Conservation (phyloP, 2,888 invertebrate species). For the Criorhina ranunculi region DNA sequence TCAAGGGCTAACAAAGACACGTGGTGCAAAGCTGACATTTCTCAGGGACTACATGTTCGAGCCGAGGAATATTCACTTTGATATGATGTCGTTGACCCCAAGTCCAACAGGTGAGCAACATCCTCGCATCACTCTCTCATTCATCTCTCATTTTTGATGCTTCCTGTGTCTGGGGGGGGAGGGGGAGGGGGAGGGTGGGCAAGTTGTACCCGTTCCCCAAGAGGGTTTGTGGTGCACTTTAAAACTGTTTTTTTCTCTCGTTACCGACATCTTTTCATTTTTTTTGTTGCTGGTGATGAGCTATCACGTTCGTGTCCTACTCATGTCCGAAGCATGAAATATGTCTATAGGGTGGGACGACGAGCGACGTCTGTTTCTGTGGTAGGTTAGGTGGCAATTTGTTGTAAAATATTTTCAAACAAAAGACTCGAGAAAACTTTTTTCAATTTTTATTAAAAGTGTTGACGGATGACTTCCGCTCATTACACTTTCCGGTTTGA, state of each 20-base stretch:
- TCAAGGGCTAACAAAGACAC: conserved; percentile 86
- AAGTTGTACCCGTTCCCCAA: not conserved
- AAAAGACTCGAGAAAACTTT: conserved; percentile 28
- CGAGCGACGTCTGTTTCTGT: not conserved
- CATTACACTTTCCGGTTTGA: conserved; percentile 59
- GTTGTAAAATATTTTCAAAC: conserved; percentile 24
- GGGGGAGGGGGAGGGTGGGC: too few species aligned
- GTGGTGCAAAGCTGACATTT: conserved; percentile 87
- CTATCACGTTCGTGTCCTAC: conserved; percentile 13
- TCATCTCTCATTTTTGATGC: conserved; percentile 30
- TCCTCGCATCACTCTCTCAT: conserved; percentile 11
- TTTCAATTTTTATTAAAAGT: conserved; percentile 30
- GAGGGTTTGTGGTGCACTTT: conserved; percentile 21
- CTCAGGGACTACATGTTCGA: conserved; percentile 88
- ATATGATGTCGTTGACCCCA: conserved; percentile 89
- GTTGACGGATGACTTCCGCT: conserved; percentile 63
- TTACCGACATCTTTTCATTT: not conserved
- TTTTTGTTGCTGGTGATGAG: conserved; percentile 12
- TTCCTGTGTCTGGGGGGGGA: too few species aligned
- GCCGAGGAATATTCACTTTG: conserved; percentile 87
- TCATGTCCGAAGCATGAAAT: conserved; percentile 36
- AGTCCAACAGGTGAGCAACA: conserved; percentile 89
- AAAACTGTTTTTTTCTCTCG: not conserved
- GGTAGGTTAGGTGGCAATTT: not conserved
- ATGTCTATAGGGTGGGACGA: not conserved